Conservation (phyloP, 2,113 vertebrate species). For the Microcebus murinus region DNA sequence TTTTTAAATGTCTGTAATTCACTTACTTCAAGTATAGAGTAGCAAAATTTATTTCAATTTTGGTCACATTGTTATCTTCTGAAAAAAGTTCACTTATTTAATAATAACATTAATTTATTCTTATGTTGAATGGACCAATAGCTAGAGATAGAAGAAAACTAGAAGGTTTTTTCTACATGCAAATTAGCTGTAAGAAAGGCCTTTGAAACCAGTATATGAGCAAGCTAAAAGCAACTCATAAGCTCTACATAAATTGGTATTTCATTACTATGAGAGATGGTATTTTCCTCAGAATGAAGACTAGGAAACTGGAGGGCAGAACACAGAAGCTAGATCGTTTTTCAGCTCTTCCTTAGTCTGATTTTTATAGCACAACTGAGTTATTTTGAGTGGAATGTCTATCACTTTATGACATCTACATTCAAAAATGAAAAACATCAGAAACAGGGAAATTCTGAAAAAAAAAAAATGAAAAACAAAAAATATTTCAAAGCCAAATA, state of each 20-base stretch:
- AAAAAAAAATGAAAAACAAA: slow-evolving; percentile 48
- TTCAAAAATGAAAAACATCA: slow-evolving; percentile 52
- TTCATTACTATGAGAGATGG: not conserved
- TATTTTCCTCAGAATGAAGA: slow-evolving; percentile 28
- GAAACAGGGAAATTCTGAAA: no score
- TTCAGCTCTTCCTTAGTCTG: not conserved
- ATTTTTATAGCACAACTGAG: slow-evolving; percentile 29
- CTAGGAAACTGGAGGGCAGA: not conserved
- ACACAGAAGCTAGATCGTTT: not conserved
- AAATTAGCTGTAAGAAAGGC: slow-evolving; percentile 39
- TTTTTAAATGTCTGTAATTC: slow-evolving; percentile 30
- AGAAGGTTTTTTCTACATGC: slow-evolving; percentile 39
- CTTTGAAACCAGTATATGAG: not conserved
- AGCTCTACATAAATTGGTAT: not conserved
- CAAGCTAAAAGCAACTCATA: slow-evolving; percentile 15
- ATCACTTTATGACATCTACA: not conserved
- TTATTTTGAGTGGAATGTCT: slow-evolving; percentile 16
- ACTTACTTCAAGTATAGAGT: not conserved
- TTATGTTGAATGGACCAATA: slow-evolving; percentile 9
- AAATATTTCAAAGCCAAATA: slow-evolving; percentile 38
- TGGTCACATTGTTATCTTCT: not conserved
- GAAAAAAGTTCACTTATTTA: slow-evolving; percentile 28
- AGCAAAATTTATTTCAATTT: slow-evolving; percentile 57
- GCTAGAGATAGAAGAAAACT: not conserved
- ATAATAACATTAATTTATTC: slow-evolving; percentile 25